A percentile compares a stretch with the other conserved stretches of the same genome.
These are phyloP conservation scores for Danaus melanippus DNA, from an alignment of 1,140 invertebrate species.

Conservation along the genomic window DNA sequence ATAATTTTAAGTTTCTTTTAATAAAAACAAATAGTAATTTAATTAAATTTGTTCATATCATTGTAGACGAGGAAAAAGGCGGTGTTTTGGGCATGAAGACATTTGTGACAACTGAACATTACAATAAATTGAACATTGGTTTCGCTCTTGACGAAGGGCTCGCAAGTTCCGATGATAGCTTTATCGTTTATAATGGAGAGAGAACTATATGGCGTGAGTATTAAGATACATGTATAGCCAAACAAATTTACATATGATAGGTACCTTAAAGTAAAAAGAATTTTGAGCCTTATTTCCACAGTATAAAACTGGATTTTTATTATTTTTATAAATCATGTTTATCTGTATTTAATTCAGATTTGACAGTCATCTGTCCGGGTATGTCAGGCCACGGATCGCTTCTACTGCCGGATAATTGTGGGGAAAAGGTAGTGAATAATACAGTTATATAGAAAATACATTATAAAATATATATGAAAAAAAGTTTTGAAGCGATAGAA, in stretches of 20 bases:
- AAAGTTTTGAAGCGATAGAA: too few relatives aligned
- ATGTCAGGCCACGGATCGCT: slow-evolving; percentile 87
- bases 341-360: slow-evolving; percentile 33
- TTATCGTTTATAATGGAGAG: slow-evolving; percentile 83
- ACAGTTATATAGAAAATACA: too few relatives aligned
- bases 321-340: slow-evolving; percentile 6
- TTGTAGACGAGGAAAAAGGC: slow-evolving; percentile 85
- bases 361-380: slow-evolving; percentile 77
- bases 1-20: too few relatives aligned
- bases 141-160: slow-evolving; percentile 87
- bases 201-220: slow-evolving; percentile 76
- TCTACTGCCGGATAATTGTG: slow-evolving; percentile 82
- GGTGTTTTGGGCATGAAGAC: slow-evolving; percentile 78
- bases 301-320: too few relatives aligned
- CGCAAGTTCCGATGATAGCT: slow-evolving; percentile 76
- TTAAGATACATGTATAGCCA: not conserved
- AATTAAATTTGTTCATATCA: slow-evolving; percentile 4
- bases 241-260: too few relatives aligned
- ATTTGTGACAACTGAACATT: slow-evolving; percentile 79
- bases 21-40: too few relatives aligned
- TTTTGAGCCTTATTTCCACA: not conserved
- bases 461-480: too few relatives aligned
- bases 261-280: not conserved
- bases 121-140: slow-evolving; percentile 81
- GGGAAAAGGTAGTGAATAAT: slow-evolving; percentile 77